Percentiles rank a stretch among this genome's conserved stretches.
Evolutionary conservation across 2,797 vertebrate genomes (phyloP).

Genomic region (Neosalanx taihuensis): DNA sequence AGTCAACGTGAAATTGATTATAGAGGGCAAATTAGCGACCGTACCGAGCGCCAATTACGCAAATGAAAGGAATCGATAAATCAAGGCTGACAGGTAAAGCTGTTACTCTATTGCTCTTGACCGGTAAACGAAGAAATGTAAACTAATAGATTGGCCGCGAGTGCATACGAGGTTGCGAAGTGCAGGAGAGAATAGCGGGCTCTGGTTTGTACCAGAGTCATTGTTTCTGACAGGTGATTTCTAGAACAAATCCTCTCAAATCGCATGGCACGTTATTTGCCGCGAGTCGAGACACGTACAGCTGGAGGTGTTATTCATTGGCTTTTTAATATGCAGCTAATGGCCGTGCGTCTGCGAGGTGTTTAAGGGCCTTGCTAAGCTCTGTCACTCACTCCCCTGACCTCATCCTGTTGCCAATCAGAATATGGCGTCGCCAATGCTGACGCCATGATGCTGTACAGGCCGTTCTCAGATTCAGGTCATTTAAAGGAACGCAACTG

Average conservation of each 20-base stretch:
- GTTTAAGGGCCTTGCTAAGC: conserved; percentile 52
- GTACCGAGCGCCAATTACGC: conserved; percentile 28
- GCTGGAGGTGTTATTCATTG: conserved; percentile 35
- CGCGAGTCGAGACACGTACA: conserved; percentile 41
- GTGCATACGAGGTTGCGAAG: not conserved
- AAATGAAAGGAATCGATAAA: conserved; percentile 48
- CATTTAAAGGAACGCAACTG: conserved; percentile 27
- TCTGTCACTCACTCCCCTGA: conserved; percentile 58
- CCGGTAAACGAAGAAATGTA: conserved; percentile 35
- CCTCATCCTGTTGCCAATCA: conserved; percentile 61
- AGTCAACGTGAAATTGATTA: conserved; percentile 42
- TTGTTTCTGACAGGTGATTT: conserved; percentile 51
- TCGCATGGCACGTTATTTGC: conserved; percentile 52
- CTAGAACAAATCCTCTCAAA: conserved; percentile 44
- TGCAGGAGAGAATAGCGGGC: conserved; percentile 9
- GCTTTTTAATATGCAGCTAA: conserved; percentile 58
- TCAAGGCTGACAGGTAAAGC: conserved; percentile 50
- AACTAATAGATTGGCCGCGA: conserved; percentile 6
- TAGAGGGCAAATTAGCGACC: conserved; percentile 39
- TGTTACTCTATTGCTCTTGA: conserved; percentile 47
- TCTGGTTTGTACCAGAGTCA: conserved; percentile 54
- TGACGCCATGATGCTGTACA: conserved; percentile 55
- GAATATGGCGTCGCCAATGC: conserved; percentile 53
- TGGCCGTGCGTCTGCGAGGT: conserved; percentile 49
- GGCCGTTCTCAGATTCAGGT: conserved; percentile 46